Evolutionary conservation across 2,113 vertebrate genomes (phyloP), one percentile per base, ranked within the genome.

Genomic region (Sphyrna mokarran): DNA sequence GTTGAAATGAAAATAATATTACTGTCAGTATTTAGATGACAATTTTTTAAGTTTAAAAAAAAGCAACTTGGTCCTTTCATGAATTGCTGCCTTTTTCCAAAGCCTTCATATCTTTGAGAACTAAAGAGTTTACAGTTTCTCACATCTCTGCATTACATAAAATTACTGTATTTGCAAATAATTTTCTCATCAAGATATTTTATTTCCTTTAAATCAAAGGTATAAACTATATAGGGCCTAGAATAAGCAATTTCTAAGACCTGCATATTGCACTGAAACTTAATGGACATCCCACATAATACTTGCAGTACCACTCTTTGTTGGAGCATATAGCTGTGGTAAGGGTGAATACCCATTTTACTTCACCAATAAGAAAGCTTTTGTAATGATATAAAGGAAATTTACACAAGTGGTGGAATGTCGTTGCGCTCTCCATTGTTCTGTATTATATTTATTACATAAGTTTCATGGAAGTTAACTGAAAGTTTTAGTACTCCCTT

Each of bases 1-100:
- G 87, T 54, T 29, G n/a, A 90, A 90, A 90, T 90, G 87, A 61
- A 90, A 90, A 90, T 90, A 83, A 83, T 83, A 0, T 83, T 83
- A 61, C 54, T 58, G 23, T 61, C 54, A 26, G 87, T 43, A 61
- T 90, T 90, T 90, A 26, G 54, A 23, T 54, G 37, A 37, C 80
- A 26, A 90, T 61, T 33, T 90, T 90, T 90, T 33, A 95, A 48
- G 40, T 54, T 22, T 66, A 70, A 95, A 54, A 48, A 70, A 33
- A 70, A 69, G 66, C 58, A 91, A 91, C 87, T 91, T 91, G 54
- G 87, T 63, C 54, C 54, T 63, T 63, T n/a, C n/a, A 37, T 93
- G n/a, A 90, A 69, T 37, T 94, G 68, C 91, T 69, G 91, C 16
- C 29, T 58, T 90, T 33, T 93, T n/a, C 61, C 69, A 76, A 40